Conservation (phyloP, 2,888 invertebrate species). For the Microdon myrmicae region DNA sequence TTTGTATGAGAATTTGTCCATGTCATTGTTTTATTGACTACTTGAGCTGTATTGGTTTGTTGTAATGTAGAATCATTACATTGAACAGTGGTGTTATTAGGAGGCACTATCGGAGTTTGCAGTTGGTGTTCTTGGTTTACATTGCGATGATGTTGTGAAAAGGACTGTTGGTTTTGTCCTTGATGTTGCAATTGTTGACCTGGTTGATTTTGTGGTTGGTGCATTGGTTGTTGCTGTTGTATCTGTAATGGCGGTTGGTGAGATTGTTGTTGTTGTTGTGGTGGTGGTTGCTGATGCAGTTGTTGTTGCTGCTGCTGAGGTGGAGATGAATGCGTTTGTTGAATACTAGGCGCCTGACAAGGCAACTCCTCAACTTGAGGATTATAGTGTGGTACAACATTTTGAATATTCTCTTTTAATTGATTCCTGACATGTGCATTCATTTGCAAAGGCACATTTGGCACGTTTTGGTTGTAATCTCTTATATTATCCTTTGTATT, state of each 20-base stretch:
- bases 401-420: constrained; percentile 25
- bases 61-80: constrained; percentile 34
- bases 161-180: constrained; percentile 48
- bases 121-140: constrained; percentile 55
- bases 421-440: constrained; percentile 23
- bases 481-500: constrained; percentile 31
- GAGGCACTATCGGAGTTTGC: constrained; percentile 36
- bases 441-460: constrained; percentile 45
- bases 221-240: constrained; percentile 55
- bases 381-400: constrained; percentile 13
- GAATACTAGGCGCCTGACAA: too few relatives aligned
- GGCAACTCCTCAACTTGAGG: constrained; percentile 26
- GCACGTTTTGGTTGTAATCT: constrained; percentile 54
- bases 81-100: constrained; percentile 26
- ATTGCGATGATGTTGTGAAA: constrained; percentile 33
- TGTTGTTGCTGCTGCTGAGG: constrained; percentile 48
- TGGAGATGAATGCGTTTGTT: constrained; percentile 26
- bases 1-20: constrained; percentile 65
- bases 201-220: constrained; percentile 53
- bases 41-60: constrained; percentile 38
- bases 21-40: constrained; percentile 64
- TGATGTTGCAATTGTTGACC: constrained; percentile 53
- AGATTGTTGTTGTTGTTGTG: constrained; percentile 51
- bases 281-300: constrained; percentile 53
- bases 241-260: constrained; percentile 57